These are phyloP conservation scores for Nymphalis polychloros DNA, from an alignment of 2,888 invertebrate genomes.

Conservation along the genomic window DNA sequence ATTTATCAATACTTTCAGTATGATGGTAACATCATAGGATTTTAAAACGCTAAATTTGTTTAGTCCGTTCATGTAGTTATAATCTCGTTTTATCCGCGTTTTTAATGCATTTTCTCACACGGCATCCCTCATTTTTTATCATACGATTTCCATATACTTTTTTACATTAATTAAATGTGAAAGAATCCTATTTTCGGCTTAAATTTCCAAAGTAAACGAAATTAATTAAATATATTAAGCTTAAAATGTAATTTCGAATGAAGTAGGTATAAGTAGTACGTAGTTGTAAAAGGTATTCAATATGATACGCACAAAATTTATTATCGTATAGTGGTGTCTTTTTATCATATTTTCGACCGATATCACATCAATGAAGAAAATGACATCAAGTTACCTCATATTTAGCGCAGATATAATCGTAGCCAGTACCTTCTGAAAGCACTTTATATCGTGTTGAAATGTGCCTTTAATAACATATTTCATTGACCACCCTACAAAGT, in stretches of 20 bases:
- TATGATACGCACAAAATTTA: slow-evolving; percentile 1
- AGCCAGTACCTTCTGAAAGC: not conserved
- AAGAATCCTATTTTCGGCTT: too few relatives aligned
- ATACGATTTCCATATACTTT: too few relatives aligned
- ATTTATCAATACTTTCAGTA: too few relatives aligned
- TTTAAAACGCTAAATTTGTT: too few relatives aligned
- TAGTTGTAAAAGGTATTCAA: not conserved
- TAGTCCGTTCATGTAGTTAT: too few relatives aligned
- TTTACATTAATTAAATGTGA: too few relatives aligned
- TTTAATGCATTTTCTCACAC: too few relatives aligned
- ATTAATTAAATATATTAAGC: not conserved
- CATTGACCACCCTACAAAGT: not conserved
- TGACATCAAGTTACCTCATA: not conserved
- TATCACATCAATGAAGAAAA: not conserved
- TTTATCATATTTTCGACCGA: not conserved
- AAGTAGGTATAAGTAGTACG: not conserved
- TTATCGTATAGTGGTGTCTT: not conserved
- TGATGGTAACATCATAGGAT: too few relatives aligned
- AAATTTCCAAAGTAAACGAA: not conserved
- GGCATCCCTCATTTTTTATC: too few relatives aligned
- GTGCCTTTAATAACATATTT: slow-evolving; percentile 1
- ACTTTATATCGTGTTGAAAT: slow-evolving; percentile 5
- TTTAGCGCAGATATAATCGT: not conserved
- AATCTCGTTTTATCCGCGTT: too few relatives aligned
- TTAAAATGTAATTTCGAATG: not conserved